Evolutionary conservation across 2,113 vertebrate genomes (phyloP).

Genomic region (Indicator maculatus): DNA sequence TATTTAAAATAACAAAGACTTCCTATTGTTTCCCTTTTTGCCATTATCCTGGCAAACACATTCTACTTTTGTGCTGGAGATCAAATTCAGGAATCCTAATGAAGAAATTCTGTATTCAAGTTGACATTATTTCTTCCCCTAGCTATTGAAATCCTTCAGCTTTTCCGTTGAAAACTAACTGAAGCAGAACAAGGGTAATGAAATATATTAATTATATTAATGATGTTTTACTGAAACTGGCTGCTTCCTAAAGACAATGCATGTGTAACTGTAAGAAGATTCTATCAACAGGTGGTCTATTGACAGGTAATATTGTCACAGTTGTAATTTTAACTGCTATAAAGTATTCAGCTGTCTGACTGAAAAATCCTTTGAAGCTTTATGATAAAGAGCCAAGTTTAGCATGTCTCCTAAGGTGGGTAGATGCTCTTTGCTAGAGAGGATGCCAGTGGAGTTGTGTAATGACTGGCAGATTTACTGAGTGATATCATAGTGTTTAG

Average conservation of each 20-base stretch:
- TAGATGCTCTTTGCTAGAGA: neutral
- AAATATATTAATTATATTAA: conserved; percentile 84
- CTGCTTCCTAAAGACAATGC: conserved; percentile 64
- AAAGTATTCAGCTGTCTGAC: conserved; percentile 39
- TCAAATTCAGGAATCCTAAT: conserved; percentile 67
- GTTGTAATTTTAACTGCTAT: conserved; percentile 47
- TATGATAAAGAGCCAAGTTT: neutral
- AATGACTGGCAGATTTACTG: neutral
- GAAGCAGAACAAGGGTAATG: conserved; percentile 79
- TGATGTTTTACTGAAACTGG: conserved; percentile 74
- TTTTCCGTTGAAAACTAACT: conserved; percentile 65
- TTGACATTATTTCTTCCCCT: conserved; percentile 62
- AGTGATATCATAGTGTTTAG: neutral
- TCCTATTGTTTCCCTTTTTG: conserved; percentile 78
- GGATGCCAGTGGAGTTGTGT: neutral
- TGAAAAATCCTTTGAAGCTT: conserved; percentile 4
- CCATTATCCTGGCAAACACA: conserved; percentile 61
- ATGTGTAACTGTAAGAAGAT: conserved; percentile 52
- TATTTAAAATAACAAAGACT: conserved; percentile 86
- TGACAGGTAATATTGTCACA: conserved; percentile 52
- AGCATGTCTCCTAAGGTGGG: neutral
- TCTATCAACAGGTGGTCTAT: conserved; percentile 34
- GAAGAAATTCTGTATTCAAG: conserved; percentile 54
- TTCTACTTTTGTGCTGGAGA: conserved; percentile 50
- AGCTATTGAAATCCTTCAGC: conserved; percentile 62